Evolutionary conservation across 2,888 invertebrate species (phyloP).

Genomic region (Oscheius sp.): DNA sequence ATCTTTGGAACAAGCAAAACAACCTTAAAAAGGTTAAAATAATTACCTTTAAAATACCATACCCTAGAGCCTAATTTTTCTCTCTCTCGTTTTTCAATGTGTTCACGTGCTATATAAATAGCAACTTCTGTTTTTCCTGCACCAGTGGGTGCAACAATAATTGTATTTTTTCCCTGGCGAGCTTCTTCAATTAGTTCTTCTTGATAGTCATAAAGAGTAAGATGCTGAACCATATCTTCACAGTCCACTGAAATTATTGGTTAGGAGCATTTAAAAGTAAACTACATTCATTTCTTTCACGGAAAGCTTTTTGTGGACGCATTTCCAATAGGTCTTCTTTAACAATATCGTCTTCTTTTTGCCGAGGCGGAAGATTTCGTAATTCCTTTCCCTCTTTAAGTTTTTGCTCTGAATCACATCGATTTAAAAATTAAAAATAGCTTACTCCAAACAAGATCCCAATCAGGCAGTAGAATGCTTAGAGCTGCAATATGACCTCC

Average conservation of each 20-base stretch:
- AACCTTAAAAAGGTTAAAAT: constrained; percentile 28
- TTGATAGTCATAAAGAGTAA: constrained; percentile 55
- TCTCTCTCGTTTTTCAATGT: constrained; percentile 39
- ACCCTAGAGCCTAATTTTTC: constrained; percentile 42
- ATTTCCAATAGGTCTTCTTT: background rate
- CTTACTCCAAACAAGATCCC: background rate
- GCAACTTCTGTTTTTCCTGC: constrained; percentile 68
- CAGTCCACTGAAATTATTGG: background rate
- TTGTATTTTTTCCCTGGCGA: constrained; percentile 52
- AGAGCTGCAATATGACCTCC: constrained; percentile 12
- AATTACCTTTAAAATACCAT: background rate
- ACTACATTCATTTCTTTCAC: background rate
- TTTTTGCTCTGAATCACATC: background rate
- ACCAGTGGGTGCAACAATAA: constrained; percentile 69
- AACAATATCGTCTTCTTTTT: background rate
- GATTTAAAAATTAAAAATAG: background rate
- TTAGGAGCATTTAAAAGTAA: background rate
- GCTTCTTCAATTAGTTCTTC: constrained; percentile 49
- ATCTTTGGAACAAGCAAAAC: constrained; percentile 66
- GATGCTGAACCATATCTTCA: background rate
- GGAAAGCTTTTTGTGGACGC: background rate
- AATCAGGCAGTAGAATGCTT: constrained; percentile 7
- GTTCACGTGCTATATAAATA: constrained; percentile 57
- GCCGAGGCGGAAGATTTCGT: constrained; percentile 15
- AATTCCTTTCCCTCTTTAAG: background rate